Conservation (phyloP, 1,140 invertebrate genomes). For the Rhagoletis pomonella region DNA sequence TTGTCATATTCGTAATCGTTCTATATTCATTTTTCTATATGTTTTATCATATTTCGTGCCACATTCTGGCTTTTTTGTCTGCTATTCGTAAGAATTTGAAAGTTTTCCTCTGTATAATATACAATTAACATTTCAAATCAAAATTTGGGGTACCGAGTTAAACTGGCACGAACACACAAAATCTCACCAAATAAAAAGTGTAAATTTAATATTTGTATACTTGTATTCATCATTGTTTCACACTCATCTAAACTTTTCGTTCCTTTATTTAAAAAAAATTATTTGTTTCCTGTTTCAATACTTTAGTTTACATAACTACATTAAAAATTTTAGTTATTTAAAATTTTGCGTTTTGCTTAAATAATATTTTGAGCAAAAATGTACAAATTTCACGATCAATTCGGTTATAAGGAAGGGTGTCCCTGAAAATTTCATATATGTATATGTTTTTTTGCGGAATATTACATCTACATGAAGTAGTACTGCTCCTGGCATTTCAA, state of each 20-base stretch:
- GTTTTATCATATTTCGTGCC: conserved; percentile 1
- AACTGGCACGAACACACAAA: neutral
- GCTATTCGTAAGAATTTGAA: neutral
- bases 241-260: neutral
- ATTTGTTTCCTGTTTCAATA: too few species aligned
- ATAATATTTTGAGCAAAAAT: too few species aligned
- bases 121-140: neutral
- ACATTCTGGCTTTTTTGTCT: neutral
- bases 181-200: neutral
- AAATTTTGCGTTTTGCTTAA: too few species aligned
- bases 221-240: conserved; percentile 32
- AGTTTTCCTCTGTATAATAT: neutral
- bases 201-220: neutral
- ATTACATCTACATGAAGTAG: too few species aligned
- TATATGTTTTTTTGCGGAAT: too few species aligned
- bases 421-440: too few species aligned
- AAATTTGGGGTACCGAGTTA: neutral
- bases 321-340: too few species aligned
- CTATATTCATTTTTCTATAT: conserved; percentile 19
- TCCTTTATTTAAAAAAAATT: too few species aligned
- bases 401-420: too few species aligned
- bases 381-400: too few species aligned
- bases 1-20: conserved; percentile 21
- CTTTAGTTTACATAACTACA: too few species aligned
- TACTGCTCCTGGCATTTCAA: too few species aligned